A percentile compares a stretch with the other conserved stretches of the same genome.
Conservation (phyloP, 2,113 vertebrate genomes). For the Sylvietta virens region DNA sequence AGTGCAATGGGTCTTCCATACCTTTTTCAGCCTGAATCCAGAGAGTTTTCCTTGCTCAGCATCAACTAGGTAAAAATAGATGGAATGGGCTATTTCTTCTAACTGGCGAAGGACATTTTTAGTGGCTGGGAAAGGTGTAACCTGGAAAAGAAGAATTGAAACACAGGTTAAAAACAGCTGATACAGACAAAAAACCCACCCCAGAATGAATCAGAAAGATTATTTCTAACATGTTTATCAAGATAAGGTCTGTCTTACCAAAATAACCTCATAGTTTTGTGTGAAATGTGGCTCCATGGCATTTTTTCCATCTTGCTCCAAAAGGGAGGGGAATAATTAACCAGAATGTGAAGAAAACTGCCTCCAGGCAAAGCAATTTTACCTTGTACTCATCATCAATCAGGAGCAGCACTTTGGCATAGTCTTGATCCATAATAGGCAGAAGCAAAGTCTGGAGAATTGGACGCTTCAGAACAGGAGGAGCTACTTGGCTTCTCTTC, state of each 20-base stretch:
- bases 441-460: slow-evolving; percentile 90
- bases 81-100: slow-evolving; percentile 85
- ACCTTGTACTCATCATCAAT: slow-evolving; percentile 95
- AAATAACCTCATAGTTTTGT: not conserved
- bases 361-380: not conserved
- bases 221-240: not conserved
- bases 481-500: slow-evolving; percentile 87
- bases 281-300: not conserved
- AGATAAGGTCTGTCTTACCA: not conserved
- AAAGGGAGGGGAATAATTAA: not conserved
- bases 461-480: slow-evolving; percentile 82
- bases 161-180: not conserved
- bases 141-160: slow-evolving; percentile 67
- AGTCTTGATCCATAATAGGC: slow-evolving; percentile 95
- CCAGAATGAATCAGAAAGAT: not conserved
- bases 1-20: not conserved
- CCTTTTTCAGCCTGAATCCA: slow-evolving; percentile 89
- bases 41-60: slow-evolving; percentile 83
- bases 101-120: slow-evolving; percentile 92
- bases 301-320: not conserved
- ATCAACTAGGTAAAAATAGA: slow-evolving; percentile 92
- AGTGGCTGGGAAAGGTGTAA: slow-evolving; percentile 90
- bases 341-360: not conserved
- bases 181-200: not conserved
- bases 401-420: slow-evolving; percentile 90